These are phyloP conservation scores for Pheosia gnoma DNA, from an alignment of 2,888 invertebrate species.

Conservation along the genomic window DNA sequence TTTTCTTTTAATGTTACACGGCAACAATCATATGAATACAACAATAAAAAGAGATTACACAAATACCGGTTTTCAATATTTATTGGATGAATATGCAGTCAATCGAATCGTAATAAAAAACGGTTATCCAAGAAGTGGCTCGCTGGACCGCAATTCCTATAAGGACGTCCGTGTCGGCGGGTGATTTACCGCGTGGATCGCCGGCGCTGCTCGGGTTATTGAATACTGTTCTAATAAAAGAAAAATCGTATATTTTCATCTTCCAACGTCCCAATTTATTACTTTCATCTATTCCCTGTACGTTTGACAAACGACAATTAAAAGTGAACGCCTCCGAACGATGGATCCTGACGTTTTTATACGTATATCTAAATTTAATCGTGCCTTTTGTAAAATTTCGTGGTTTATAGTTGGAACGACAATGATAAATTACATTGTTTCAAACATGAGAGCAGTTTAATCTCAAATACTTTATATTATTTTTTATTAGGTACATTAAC, in stretches of 20 bases:
- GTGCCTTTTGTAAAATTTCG: conserved; percentile 26
- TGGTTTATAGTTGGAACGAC: background rate
- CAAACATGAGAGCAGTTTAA: background rate
- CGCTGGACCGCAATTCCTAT: conserved; percentile 48
- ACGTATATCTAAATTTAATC: conserved; percentile 34
- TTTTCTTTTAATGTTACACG: too few relatives aligned
- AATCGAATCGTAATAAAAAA: conserved; percentile 23
- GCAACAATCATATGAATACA: background rate
- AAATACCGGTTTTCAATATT: conserved; percentile 9
- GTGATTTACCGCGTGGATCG: conserved; percentile 71
- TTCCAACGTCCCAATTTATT: conserved; percentile 68
- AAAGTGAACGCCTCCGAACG: conserved; percentile 47
- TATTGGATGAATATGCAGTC: conserved; percentile 16
- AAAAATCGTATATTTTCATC: conserved; percentile 79
- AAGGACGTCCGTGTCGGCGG: conserved; percentile 45
- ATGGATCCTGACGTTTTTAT: conserved; percentile 38
- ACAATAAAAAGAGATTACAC: background rate
- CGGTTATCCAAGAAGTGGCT: conserved; percentile 47
- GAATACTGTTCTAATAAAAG: conserved; percentile 74
- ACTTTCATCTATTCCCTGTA: conserved; percentile 62
- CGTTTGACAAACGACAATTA: conserved; percentile 70
- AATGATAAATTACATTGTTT: conserved; percentile 2
- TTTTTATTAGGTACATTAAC: background rate
- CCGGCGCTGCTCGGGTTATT: conserved; percentile 66
- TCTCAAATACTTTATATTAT: background rate